Percentiles rank a stretch among this genome's conserved stretches.
These are phyloP conservation scores for Agonopterix arenella DNA, from an alignment of 2,888 invertebrate species.

Conservation along the genomic window DNA sequence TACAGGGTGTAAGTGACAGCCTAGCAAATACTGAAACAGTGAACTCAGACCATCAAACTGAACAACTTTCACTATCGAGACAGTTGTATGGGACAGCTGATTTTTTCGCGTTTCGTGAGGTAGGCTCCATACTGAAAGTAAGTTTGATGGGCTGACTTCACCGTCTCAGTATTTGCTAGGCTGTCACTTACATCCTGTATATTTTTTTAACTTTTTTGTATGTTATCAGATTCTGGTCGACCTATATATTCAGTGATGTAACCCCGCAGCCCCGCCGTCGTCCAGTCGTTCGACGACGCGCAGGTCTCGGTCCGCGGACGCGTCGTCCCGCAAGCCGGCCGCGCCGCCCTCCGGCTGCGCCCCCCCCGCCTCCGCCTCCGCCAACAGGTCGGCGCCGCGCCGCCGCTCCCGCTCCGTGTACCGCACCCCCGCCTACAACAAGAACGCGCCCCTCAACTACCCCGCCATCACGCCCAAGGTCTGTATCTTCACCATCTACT, in stretches of 20 bases:
- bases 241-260: background rate
- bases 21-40: too few species aligned
- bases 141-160: too few species aligned
- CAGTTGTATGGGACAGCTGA: too few species aligned
- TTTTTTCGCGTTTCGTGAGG: too few species aligned
- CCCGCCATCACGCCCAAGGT: slow-evolving; percentile 70
- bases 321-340: slow-evolving; percentile 30
- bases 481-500: background rate
- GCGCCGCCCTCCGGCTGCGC: slow-evolving; percentile 19
- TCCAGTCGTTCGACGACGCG: slow-evolving; percentile 15
- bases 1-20: too few species aligned
- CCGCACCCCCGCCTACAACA: slow-evolving; percentile 59
- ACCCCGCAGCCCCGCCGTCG: slow-evolving; percentile 24
- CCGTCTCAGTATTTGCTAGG: too few species aligned
- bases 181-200: too few species aligned
- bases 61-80: too few species aligned
- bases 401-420: slow-evolving; percentile 56
- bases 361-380: slow-evolving; percentile 42
- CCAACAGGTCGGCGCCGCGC: slow-evolving; percentile 15
- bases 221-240: too few species aligned
- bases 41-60: too few species aligned
- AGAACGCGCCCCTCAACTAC: slow-evolving; percentile 35
- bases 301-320: slow-evolving; percentile 47
- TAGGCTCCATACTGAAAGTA: too few species aligned
- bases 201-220: too few species aligned